These are phyloP conservation scores for Nilaparvata lugens DNA, from an alignment of 1,140 invertebrate genomes.

Conservation along the genomic window DNA sequence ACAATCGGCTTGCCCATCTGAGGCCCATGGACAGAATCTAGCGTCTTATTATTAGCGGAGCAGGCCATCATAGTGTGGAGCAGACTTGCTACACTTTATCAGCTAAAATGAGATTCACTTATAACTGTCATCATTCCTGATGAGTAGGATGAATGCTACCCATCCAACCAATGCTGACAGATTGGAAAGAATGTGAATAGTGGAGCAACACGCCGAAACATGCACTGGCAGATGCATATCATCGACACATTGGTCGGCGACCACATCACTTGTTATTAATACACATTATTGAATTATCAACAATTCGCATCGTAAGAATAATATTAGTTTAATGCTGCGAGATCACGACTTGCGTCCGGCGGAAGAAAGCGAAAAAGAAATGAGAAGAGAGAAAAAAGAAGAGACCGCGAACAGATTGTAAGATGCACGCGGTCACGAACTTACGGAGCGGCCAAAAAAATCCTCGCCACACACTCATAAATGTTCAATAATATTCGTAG, in stretches of 20 bases:
- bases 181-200: not conserved
- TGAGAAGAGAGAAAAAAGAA: not conserved
- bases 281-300: conserved; percentile 15
- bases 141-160: too few relatives aligned
- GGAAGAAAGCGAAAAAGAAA: not conserved
- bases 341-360: conserved; percentile 11
- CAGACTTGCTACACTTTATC: not conserved
- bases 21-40: too few relatives aligned
- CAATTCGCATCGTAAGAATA: conserved; percentile 16
- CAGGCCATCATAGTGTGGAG: not conserved
- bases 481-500: conserved; percentile 1
- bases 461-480: not conserved
- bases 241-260: not conserved
- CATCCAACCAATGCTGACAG: too few relatives aligned
- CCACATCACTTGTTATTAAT: conserved; percentile 12
- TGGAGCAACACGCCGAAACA: not conserved
- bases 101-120: not conserved
- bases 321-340: conserved; percentile 14
- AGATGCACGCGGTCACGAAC: not conserved
- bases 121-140: too few relatives aligned
- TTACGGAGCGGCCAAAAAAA: not conserved
- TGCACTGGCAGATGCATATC: not conserved
- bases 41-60: not conserved
- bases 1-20: too few relatives aligned
- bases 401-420: not conserved